Conservation (phyloP, 1,140 invertebrate genomes). For the Antheraea mylitta region DNA sequence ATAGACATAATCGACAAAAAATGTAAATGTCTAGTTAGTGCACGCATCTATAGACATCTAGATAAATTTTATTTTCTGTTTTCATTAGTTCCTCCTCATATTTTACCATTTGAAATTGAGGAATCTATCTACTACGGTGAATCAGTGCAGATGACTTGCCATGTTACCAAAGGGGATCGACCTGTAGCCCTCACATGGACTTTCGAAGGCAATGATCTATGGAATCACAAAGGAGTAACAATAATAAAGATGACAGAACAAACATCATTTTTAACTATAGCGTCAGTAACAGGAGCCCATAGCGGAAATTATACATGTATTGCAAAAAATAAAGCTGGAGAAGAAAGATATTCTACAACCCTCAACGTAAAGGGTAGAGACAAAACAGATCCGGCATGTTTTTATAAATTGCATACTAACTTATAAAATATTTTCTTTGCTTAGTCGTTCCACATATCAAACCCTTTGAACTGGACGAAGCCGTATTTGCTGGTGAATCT, state of each 20-base stretch:
- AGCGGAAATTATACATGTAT: constrained; percentile 84
- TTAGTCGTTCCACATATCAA: constrained; percentile 84
- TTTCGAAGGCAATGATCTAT: constrained; percentile 81
- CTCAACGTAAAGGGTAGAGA: constrained; percentile 83
- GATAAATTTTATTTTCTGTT: constrained; percentile 50
- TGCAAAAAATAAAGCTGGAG: constrained; percentile 84
- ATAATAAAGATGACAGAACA: constrained; percentile 82
- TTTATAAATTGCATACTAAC: constrained; percentile 46
- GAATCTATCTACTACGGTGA: constrained; percentile 84
- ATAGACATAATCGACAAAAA: neutral
- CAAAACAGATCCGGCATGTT: constrained; percentile 52
- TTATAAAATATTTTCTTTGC: constrained; percentile 64
- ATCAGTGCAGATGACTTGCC: constrained; percentile 86
- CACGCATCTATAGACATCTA: constrained; percentile 75
- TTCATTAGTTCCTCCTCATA: constrained; percentile 85
- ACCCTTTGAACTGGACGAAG: constrained; percentile 83
- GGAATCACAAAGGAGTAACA: constrained; percentile 71
- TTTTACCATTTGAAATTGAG: constrained; percentile 83
- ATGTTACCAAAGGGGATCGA: constrained; percentile 86
- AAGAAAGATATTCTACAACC: constrained; percentile 78
- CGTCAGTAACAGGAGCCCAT: constrained; percentile 81
- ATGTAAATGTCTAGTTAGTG: constrained; percentile 48
- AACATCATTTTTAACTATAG: constrained; percentile 83
- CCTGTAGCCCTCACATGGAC: constrained; percentile 86
- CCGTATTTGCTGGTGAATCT: constrained; percentile 83